Percentiles rank a stretch among this genome's conserved stretches.
Conservation (phyloP, 2,888 invertebrate species). For the Phengaris arion region DNA sequence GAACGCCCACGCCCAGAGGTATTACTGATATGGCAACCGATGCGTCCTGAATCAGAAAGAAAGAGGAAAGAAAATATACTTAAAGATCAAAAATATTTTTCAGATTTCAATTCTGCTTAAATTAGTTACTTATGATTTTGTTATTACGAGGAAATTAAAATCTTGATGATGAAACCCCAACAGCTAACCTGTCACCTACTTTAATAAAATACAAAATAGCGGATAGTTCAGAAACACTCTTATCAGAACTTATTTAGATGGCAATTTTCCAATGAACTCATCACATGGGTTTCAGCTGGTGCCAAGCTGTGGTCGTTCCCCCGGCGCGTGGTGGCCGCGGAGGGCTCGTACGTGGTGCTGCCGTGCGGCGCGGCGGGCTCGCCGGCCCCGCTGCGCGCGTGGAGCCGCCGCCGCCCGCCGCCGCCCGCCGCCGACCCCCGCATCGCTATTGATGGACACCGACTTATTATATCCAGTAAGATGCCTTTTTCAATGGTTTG, state of each 20-base stretch:
- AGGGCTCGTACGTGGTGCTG: constrained; percentile 81
- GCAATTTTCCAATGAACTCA: neutral
- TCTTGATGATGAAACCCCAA: too few relatives aligned
- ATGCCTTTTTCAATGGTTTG: constrained; percentile 25
- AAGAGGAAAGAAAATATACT: too few relatives aligned
- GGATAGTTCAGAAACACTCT: too few relatives aligned
- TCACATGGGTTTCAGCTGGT: constrained; percentile 79
- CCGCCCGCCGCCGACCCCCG: constrained; percentile 68
- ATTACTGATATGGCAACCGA: neutral
- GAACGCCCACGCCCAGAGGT: constrained; percentile 86
- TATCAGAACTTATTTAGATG: too few relatives aligned
- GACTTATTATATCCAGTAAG: constrained; percentile 84
- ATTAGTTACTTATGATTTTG: too few relatives aligned
- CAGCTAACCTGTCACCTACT: too few relatives aligned
- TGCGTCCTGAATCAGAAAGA: too few relatives aligned
- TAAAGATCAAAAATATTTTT: too few relatives aligned
- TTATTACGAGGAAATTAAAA: too few relatives aligned
- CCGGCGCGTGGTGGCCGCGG: constrained; percentile 80
- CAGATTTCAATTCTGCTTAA: too few relatives aligned
- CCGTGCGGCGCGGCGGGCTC: constrained; percentile 85
- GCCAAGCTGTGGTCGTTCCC: constrained; percentile 92
- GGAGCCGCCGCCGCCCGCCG: constrained; percentile 83
- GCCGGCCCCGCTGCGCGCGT: constrained; percentile 85
- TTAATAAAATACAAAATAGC: too few relatives aligned
- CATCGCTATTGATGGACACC: constrained; percentile 68